Evolutionary conservation across 2,113 vertebrate genomes (phyloP).

Genomic region (Otus sunia): DNA sequence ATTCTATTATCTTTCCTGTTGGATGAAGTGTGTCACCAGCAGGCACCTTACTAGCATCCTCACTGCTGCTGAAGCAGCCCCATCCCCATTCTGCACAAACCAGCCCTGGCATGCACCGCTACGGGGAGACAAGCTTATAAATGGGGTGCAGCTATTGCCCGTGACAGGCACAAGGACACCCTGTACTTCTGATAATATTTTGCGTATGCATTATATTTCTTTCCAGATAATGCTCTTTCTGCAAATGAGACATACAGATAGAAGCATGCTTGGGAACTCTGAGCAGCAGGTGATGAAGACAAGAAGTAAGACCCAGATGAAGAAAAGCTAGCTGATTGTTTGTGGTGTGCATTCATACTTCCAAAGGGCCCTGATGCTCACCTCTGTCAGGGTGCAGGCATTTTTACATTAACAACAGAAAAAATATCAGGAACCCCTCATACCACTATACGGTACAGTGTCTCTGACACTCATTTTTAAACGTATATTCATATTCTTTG

Average conservation of each 20-base stretch:
- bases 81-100: neutral
- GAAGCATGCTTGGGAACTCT: neutral
- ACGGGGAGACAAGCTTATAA: neutral
- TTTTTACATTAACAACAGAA: neutral
- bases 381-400: neutral
- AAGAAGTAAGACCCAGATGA: neutral
- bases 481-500: no score
- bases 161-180: neutral
- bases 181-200: neutral
- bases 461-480: neutral
- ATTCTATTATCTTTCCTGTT: neutral
- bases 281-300: neutral
- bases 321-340: neutral
- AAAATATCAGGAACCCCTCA: neutral
- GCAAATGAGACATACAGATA: neutral
- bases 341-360: neutral
- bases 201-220: neutral
- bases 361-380: neutral
- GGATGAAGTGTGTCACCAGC: neutral
- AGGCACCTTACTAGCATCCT: neutral
- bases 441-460: neutral
- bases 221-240: neutral
- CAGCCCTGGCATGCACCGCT: neutral
- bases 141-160: neutral
- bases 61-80: neutral